Percentiles rank a stretch among this genome's conserved stretches.
phyloP scores from a whole-genome alignment of 92 coral and sea anemone genomes.

The Zoanthus solanderi region DNA sequence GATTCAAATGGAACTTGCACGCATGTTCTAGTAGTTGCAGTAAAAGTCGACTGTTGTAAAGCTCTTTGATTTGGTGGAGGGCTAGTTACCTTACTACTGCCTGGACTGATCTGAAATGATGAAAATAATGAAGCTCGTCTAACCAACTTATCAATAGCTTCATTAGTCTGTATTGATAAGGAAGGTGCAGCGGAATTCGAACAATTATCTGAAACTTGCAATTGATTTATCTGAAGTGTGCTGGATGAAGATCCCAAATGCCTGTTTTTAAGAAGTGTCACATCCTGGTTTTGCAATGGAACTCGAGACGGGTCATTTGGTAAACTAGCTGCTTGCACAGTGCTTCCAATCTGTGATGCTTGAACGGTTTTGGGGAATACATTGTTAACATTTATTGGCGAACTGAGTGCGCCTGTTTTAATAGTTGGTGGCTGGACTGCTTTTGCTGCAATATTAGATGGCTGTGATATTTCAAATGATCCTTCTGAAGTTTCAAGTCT shows the following conservation, averaged over 20 bases:
- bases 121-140: not conserved
- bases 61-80: not conserved
- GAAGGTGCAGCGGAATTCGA: not conserved
- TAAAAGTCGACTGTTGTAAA: not conserved
- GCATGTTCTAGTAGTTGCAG: not conserved
- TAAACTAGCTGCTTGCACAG: not conserved
- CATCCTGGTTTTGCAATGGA: not conserved
- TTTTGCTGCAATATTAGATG: not conserved
- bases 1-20: constrained; percentile 25
- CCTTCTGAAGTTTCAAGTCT: not conserved
- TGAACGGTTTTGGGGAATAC: not conserved
- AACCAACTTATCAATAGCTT: not conserved
- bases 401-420: constrained; percentile 13
- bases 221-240: not conserved
- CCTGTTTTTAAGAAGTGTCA: not conserved
- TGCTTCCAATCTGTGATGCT: not conserved
- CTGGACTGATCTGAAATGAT: not conserved
- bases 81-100: not conserved
- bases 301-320: not conserved
- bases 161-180: not conserved
- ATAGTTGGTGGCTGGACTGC: not conserved
- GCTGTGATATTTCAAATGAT: not conserved
- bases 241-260: not conserved
- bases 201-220: not conserved
- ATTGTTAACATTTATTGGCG: not conserved